Evolutionary conservation across 2,797 vertebrate species (phyloP).

Genomic region (Sebastes diaconus): DNA sequence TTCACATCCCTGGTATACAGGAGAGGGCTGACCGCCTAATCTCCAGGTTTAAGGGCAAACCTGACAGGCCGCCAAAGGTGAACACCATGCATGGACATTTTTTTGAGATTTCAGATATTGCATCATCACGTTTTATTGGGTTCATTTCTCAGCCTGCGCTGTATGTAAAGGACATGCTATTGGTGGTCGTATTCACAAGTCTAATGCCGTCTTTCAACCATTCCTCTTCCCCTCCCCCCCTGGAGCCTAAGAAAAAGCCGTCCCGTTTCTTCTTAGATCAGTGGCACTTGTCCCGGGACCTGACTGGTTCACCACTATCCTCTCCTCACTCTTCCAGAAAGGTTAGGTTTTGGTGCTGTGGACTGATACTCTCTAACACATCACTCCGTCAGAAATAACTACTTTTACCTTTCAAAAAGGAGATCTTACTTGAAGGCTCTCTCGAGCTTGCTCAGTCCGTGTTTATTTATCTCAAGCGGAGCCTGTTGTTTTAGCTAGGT

Average conservation of each 20-base stretch:
- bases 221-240: slow-evolving; percentile 64
- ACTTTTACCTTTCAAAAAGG: neutral
- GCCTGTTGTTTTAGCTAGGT: neutral
- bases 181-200: neutral
- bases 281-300: slow-evolving; percentile 87
- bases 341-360: slow-evolving; percentile 76
- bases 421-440: neutral
- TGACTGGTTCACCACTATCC: slow-evolving; percentile 76
- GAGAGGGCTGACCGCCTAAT: slow-evolving; percentile 78
- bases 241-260: slow-evolving; percentile 90
- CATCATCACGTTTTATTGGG: neutral
- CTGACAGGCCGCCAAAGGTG: slow-evolving; percentile 80
- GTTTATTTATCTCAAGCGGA: slow-evolving; percentile 10
- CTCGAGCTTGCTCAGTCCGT: neutral
- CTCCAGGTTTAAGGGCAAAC: slow-evolving; percentile 76
- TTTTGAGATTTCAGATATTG: slow-evolving; percentile 1
- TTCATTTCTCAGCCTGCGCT: neutral
- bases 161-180: neutral
- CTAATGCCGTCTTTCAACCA: slow-evolving; percentile 36
- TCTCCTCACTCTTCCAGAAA: slow-evolving; percentile 87
- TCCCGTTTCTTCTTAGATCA: slow-evolving; percentile 92
- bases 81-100: slow-evolving; percentile 67
- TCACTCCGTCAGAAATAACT: neutral
- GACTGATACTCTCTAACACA: slow-evolving; percentile 12
- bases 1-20: slow-evolving; percentile 77